Percentiles rank a stretch among this genome's conserved stretches.
Conservation (phyloP, 2,888 invertebrate genomes). For the Chorisops tibialis region DNA sequence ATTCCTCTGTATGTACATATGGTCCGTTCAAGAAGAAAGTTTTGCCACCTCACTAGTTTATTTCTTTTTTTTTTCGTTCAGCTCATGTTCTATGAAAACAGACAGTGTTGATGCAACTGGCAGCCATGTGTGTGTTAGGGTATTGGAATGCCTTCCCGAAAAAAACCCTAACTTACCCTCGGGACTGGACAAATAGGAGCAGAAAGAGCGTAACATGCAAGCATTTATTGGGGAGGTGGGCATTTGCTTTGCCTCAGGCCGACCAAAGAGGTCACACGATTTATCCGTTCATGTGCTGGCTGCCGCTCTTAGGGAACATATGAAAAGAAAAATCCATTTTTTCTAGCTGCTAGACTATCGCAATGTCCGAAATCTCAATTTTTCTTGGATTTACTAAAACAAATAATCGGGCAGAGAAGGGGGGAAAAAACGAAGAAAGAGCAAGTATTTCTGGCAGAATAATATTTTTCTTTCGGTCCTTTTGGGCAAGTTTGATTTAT, state of each 20-base stretch:
- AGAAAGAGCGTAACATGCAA: slow-evolving; percentile 7
- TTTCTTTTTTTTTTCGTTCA: too few species aligned
- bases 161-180: too few species aligned
- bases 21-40: too few species aligned
- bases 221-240: slow-evolving; percentile 21
- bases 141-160: too few species aligned
- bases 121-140: too few species aligned
- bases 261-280: slow-evolving; percentile 8
- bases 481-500: slow-evolving; percentile 10
- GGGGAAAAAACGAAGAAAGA: too few species aligned
- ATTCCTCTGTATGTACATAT: too few species aligned
- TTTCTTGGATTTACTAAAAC: slow-evolving; percentile 10
- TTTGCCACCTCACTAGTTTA: too few species aligned
- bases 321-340: not conserved
- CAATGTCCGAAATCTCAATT: not conserved
- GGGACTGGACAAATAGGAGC: not conserved
- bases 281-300: slow-evolving; percentile 6
- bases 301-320: not conserved
- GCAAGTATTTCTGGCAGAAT: not conserved
- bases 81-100: too few species aligned
- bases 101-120: too few species aligned
- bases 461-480: not conserved
- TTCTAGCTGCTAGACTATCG: not conserved
- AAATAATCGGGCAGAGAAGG: slow-evolving; percentile 14
- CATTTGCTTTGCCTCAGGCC: not conserved